Evolutionary conservation across 2,888 invertebrate genomes (phyloP), one percentile per base, ranked within the genome.

Genomic region (Chelonus formosanus): DNA sequence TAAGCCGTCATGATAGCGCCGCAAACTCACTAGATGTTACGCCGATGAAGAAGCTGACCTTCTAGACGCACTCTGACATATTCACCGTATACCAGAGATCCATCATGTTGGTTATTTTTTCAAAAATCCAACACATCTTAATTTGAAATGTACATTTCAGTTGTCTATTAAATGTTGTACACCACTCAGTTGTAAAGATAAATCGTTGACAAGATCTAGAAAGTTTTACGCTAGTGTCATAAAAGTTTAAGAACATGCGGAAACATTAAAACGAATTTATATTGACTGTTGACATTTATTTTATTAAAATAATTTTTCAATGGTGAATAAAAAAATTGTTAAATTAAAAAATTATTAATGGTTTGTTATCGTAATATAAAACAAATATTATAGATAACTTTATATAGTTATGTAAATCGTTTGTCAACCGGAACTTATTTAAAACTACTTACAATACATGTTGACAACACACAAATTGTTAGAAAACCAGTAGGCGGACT

Each of bases 151-250:
- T 40, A 40, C 40, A 40, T 40, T 40, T 40, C 59, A 59, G 36
- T n/a, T 8, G 47, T 32, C 47, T 59, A 36, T 48, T 36, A n/a
- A 34, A 45, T 34, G 44, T 48, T 58, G 58, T 58, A 48, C 58
- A 47, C 47, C 47, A 58, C 47, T 47, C 20, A 20, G 20, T 35
- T 10, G 36, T 10, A 48, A 5, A 48, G 59, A 59, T 59, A 50
- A 59, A 59, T 59, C 34, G 48, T 47, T 50, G 59, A 59, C 59
- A 59, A 48, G 57, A 59, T 59, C 48, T 59, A 59, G 59, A 59
- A 59, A 59, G 48, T 59, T 59, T 50, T 45, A 40, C 40, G 6
- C 6, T 4, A 40, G 40, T 40, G 40, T 40, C 40, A 40, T 40
- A 40, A 40, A 40, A 40, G 3, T 40, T 40, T 40, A 6, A 40